These are phyloP conservation scores for Athripsodes cinereus DNA, from an alignment of 2,888 invertebrate genomes.

Conservation along the genomic window DNA sequence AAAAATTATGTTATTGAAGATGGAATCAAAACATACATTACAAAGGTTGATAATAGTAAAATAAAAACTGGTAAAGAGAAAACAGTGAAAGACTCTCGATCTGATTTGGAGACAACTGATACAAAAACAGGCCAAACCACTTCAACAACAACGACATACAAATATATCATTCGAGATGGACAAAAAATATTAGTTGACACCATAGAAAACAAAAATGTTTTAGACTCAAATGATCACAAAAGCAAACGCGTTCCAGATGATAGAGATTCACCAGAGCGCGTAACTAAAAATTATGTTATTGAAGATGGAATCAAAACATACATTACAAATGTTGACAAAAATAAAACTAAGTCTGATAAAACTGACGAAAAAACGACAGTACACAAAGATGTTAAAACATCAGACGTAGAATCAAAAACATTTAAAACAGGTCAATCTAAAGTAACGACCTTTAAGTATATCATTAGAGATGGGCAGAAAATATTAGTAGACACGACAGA, in stretches of 20 bases:
- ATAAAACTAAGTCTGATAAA: conserved; percentile 11
- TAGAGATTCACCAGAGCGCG: not conserved
- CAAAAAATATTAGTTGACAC: conserved; percentile 1
- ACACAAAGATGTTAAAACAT: too few relatives aligned
- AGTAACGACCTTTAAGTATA: not conserved
- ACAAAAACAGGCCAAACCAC: conserved; percentile 6
- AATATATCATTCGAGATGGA: conserved; percentile 1
- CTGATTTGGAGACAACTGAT: conserved; percentile 6
- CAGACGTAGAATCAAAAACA: too few relatives aligned
- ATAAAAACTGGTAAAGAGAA: conserved; percentile 20
- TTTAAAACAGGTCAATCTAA: not conserved
- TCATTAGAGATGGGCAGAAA: not conserved
- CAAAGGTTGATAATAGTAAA: not conserved
- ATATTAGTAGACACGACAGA: not conserved
- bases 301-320: conserved; percentile 20
- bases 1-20: conserved; percentile 23
- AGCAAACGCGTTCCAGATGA: not conserved
- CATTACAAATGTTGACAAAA: conserved; percentile 8
- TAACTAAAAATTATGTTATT: conserved; percentile 19
- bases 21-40: conserved; percentile 19
- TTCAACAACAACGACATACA: not conserved
- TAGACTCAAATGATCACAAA: not conserved
- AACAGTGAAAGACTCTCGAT: too few relatives aligned
- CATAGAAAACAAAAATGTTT: conserved; percentile 7
- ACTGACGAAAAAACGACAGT: not conserved